These are phyloP conservation scores for Aphelinus certus DNA, from an alignment of 1,140 invertebrate species.

Conservation along the genomic window DNA sequence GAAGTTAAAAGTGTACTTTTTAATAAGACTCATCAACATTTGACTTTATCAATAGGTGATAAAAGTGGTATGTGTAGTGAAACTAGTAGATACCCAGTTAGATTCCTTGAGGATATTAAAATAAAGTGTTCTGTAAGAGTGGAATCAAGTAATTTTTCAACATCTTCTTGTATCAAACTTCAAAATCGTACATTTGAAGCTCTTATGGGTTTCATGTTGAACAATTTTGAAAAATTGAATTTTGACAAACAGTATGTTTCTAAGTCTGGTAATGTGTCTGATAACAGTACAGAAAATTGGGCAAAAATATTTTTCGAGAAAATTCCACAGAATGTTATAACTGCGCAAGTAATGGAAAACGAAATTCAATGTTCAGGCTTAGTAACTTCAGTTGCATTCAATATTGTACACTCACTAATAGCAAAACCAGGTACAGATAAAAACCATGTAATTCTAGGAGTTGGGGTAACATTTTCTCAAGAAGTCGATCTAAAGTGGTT, in stretches of 20 bases:
- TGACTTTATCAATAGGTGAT: conserved; percentile 60
- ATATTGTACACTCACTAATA: conserved; percentile 63
- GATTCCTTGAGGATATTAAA: conserved; percentile 67
- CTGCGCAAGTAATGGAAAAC: conserved; percentile 48
- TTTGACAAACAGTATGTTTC: conserved; percentile 64
- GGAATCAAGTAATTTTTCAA: conserved; percentile 56
- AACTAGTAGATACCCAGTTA: conserved; percentile 55
- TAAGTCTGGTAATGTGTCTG: conserved; percentile 69
- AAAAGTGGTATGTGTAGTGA: conserved; percentile 59
- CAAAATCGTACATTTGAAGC: conserved; percentile 61
- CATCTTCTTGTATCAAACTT: conserved; percentile 60
- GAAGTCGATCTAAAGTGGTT: conserved; percentile 53
- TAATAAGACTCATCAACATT: conserved; percentile 56
- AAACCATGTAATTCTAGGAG: conserved; percentile 58
- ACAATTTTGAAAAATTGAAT: conserved; percentile 49
- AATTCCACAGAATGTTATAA: conserved; percentile 49
- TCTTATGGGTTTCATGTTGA: conserved; percentile 45
- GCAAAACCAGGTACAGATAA: conserved; percentile 53
- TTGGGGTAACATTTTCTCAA: conserved; percentile 54
- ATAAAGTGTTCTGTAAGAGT: conserved; percentile 57
- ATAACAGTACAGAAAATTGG: conserved; percentile 66
- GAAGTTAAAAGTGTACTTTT: conserved; percentile 48
- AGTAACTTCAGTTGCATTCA: conserved; percentile 64
- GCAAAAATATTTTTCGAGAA: conserved; percentile 63
- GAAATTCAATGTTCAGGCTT: conserved; percentile 60